These are phyloP conservation scores for Tholera decimalis DNA, from an alignment of 2,888 invertebrate species.

Conservation along the genomic window DNA sequence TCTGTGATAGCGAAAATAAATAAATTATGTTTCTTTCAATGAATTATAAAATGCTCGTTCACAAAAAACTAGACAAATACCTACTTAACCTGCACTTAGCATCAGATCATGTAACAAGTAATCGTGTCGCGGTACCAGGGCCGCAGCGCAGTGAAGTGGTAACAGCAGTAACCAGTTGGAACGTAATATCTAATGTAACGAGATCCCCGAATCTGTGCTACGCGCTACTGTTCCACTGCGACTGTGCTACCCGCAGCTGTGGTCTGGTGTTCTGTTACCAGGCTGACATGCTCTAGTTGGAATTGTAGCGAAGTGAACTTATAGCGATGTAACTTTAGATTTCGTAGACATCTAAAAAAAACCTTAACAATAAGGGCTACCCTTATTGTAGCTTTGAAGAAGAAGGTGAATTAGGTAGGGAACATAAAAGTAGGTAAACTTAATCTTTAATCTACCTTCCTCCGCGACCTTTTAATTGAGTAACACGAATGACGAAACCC, in stretches of 20 bases:
- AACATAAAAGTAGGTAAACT: too few species aligned
- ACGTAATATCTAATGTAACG: slow-evolving; percentile 36
- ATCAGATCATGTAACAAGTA: neutral
- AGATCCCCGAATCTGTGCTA: slow-evolving; percentile 42
- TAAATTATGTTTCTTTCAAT: too few species aligned
- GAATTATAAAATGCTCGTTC: too few species aligned
- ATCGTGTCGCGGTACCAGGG: slow-evolving; percentile 12
- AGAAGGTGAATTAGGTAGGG: too few species aligned
- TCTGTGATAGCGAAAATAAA: too few species aligned
- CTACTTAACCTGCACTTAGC: neutral
- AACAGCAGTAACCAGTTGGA: slow-evolving; percentile 30
- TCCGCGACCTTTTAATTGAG: too few species aligned
- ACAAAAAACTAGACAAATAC: neutral
- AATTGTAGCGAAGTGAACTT: slow-evolving; percentile 17
- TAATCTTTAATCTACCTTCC: too few species aligned
- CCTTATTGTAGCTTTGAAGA: too few species aligned
- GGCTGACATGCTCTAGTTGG: slow-evolving; percentile 32
- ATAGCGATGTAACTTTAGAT: too few species aligned
- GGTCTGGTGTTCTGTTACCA: slow-evolving; percentile 25
- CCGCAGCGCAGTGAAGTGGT: slow-evolving; percentile 13
- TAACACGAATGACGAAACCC: too few species aligned
- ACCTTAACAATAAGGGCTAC: too few species aligned
- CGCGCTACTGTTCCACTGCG: slow-evolving; percentile 42
- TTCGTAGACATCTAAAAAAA: too few species aligned
- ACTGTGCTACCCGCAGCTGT: slow-evolving; percentile 4